phyloP scores from a whole-genome alignment of 2,888 invertebrate genomes.

The Cataglyphis altisquamis region DNA sequence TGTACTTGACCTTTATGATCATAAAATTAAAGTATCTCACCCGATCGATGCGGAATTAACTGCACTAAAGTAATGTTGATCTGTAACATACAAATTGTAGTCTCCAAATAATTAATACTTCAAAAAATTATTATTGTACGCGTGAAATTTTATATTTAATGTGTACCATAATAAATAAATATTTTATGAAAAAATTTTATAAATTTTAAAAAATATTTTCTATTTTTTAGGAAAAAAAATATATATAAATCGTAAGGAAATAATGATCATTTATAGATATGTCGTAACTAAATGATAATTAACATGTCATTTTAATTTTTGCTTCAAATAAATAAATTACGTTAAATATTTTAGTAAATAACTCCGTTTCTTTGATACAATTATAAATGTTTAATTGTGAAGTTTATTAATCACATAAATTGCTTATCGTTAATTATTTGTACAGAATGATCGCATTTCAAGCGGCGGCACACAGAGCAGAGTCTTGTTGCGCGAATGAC shows the following conservation, averaged over 20 bases:
- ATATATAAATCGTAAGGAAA: too few species aligned
- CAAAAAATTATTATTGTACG: neutral
- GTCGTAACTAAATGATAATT: too few species aligned
- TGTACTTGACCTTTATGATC: neutral
- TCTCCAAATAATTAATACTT: neutral
- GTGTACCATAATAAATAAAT: neutral
- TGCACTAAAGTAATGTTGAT: neutral
- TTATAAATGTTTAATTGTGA: neutral
- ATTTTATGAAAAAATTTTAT: neutral
- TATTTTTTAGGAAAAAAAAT: too few species aligned
- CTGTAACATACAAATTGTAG: neutral
- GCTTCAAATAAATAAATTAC: neutral
- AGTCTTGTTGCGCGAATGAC: neutral
- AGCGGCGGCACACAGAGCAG: neutral
- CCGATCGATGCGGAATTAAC: neutral
- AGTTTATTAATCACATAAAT: neutral
- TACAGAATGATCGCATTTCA: neutral
- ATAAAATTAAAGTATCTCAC: neutral
- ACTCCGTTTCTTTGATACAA: neutral
- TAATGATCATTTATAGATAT: too few species aligned
- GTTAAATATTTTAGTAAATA: neutral
- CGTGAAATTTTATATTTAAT: neutral
- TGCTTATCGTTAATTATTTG: neutral
- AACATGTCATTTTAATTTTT: too few species aligned
- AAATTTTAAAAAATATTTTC: neutral